Base-by-base conservation (phyloP, 2,797 vertebrate species). In the Decapterus maruadsi region DNA sequence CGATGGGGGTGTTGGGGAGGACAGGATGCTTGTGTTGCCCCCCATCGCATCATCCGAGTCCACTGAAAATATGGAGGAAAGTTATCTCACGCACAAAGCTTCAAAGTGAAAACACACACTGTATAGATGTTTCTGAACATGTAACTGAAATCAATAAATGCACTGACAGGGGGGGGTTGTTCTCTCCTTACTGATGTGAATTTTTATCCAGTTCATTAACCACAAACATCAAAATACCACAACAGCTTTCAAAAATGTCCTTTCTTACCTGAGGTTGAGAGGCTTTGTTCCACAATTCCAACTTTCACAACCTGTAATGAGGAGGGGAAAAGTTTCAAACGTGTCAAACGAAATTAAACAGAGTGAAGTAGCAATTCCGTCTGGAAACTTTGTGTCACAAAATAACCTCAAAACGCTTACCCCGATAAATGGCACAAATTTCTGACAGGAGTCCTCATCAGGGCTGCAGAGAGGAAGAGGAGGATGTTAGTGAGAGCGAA, bases 361-460 rank as follows among this genome's bases (percentile, higher is more conserved):
- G 11, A 58, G 31, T 10, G 1, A 51, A 59, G 20, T 0, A 5
- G 9, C 0, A 38, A 29, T 2, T 20, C 1, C 14, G 7, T 57
- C n/a, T 2, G 13, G 19, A 19, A 46, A 0, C 0, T 36, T 22
- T 29, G 6, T 17, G 66, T 1, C 2, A 4, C 14, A 29, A 22
- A 63, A n/a, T n/a, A n/a, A n/a, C n/a, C n/a, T n/a, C n/a, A 60
- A 20, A 22, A 55, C 4, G 26, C 95, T 95, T 90, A 97, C 97
- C 96, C 97, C 96, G 17, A 97, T 96, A 76, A 97, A 97, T 42
- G 97, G 97, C 85, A 98, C 95, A 91, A 98, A 98, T 83, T 97
- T 97, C 94, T 97, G 97, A 93, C 97, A 97, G 81, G 97, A 97
- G 91, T 97, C 97, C 83, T 98, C 97, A 0, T 98, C 97, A 0